phyloP scores from a whole-genome alignment of 1,140 invertebrate species.

The Belonocnema kinseyi region DNA sequence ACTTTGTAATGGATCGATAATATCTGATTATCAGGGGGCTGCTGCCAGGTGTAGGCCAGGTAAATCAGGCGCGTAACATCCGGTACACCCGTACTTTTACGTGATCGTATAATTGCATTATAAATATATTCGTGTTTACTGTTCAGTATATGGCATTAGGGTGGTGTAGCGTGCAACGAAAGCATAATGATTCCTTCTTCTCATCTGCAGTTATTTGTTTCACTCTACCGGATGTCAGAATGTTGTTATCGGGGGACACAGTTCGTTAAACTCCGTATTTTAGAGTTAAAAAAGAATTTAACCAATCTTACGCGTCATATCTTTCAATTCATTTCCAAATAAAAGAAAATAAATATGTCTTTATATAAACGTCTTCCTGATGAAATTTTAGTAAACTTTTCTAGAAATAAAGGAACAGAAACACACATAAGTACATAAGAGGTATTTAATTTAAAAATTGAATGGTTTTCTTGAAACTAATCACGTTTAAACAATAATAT shows the following conservation, averaged over 20 bases:
- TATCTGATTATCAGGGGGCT: conserved; percentile 20
- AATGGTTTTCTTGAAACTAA: too few relatives aligned
- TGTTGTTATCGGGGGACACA: conserved; percentile 30
- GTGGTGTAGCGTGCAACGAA: conserved; percentile 37
- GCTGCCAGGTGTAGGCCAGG: conserved; percentile 49
- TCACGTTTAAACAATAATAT: too few relatives aligned
- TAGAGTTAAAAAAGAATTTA: conserved; percentile 16
- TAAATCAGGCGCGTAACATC: conserved; percentile 45
- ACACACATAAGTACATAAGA: too few relatives aligned
- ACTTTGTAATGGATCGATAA: conserved; percentile 10
- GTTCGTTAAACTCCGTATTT: conserved; percentile 34
- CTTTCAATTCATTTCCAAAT: too few relatives aligned
- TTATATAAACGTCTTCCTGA: too few relatives aligned
- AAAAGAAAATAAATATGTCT: too few relatives aligned
- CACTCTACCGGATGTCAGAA: conserved; percentile 24
- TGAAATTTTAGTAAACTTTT: too few relatives aligned
- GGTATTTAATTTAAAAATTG: too few relatives aligned
- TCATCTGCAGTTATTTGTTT: conserved; percentile 41
- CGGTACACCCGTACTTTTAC: conserved; percentile 31
- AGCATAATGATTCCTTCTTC: conserved; percentile 49
- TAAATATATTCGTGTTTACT: conserved; percentile 27
- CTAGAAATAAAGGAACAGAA: too few relatives aligned
- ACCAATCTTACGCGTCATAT: neutral
- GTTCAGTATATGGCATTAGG: too few relatives aligned
- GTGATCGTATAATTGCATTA: conserved; percentile 20